Evolutionary conservation across 2,888 invertebrate species (phyloP).

Genomic region (Eurois occulta): DNA sequence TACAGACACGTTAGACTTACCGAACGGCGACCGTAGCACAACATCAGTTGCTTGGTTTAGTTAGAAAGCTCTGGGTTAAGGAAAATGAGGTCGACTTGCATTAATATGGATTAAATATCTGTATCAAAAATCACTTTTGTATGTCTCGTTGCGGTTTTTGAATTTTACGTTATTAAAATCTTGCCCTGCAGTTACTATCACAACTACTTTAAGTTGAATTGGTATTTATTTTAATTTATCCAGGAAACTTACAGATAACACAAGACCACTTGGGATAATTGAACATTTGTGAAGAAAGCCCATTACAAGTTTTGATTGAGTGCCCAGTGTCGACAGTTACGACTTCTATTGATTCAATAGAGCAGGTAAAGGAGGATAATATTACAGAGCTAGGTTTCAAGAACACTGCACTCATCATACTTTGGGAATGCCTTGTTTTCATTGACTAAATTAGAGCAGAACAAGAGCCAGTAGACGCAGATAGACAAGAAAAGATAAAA

Average conservation of each 20-base stretch:
- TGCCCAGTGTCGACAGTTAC: not conserved
- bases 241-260: not conserved
- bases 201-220: not conserved
- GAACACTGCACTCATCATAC: not conserved
- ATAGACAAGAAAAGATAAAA: not conserved
- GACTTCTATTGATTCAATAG: not conserved
- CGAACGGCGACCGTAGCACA: constrained; percentile 7
- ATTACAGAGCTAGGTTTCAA: not conserved
- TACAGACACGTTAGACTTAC: constrained; percentile 12
- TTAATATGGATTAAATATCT: not conserved
- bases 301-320: not conserved
- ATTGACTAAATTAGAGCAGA: not conserved
- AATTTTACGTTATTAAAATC: not conserved
- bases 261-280: not conserved
- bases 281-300: not conserved
- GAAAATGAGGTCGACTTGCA: constrained; percentile 6
- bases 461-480: not conserved
- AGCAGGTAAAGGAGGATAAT: not conserved
- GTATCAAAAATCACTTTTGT: not conserved
- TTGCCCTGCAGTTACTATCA: not conserved
- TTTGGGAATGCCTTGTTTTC: not conserved
- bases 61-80: not conserved
- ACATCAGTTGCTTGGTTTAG: not conserved
- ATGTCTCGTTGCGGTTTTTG: not conserved
- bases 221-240: not conserved